Base-by-base conservation (phyloP, 2,797 vertebrate species). In the Pangasius macronema region DNA sequence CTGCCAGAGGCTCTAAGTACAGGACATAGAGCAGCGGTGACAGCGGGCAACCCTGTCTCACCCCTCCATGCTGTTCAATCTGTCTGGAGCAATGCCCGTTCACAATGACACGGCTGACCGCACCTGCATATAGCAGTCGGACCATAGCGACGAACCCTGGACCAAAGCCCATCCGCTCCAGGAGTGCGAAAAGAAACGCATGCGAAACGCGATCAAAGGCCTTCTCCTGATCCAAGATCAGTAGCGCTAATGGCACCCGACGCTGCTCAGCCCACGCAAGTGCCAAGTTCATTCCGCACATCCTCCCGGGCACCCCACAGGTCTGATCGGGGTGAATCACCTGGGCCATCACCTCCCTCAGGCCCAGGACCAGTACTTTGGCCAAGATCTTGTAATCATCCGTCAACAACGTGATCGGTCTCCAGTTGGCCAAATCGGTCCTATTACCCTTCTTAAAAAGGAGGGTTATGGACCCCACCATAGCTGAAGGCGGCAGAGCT, bases 181-280 rank as follows among this genome's bases (percentile, higher is more conserved):
- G 55, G 6, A 84, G 59, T 53, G 42, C 5, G 20, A 89, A 84
- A 2, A 88, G 80, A 73, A 83, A 86, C 51, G 39, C 33, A 63
- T 84, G 86, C 9, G 53, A 85, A 61, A 90, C 83, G 30, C 83
- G 42, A 77, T 92, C 87, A 49, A 90, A 91, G 0, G 90, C 85
- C 83, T 90, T 91, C 24, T 92, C 90, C 77, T 91, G 88, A 0
- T 90, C 90, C 85, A 91, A 61, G 83, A 90, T 91, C 63, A 91
- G 27, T 5, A 90, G 51, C 42, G 85, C 27, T 16, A 90, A 65
- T 10, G 82, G 49, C 8, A 88, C 85, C 18, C 88, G 84, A 81
- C 90, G 86, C 72, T 90, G 89, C 77, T 86, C 86, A n/a, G 83
- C 88, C 77, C 65, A 91, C 65, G 85, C 84, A 79, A 90, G 46